phyloP scores from a whole-genome alignment of 2,797 vertebrate genomes.

The Miopithecus talapoin region DNA sequence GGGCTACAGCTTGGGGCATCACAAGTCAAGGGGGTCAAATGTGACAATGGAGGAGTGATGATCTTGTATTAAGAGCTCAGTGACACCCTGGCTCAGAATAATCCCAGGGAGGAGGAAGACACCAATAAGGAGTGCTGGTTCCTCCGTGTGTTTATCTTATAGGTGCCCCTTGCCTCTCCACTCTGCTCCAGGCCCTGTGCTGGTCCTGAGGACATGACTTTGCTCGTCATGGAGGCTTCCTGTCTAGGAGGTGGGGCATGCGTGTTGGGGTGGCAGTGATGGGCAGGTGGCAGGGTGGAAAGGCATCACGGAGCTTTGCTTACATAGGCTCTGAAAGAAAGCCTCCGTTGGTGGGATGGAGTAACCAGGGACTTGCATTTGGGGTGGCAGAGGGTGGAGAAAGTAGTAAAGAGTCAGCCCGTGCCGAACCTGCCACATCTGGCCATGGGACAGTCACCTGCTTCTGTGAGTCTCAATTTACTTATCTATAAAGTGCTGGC shows the following conservation, averaged over 20 bases:
- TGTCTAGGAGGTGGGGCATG: fast-evolving
- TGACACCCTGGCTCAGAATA: fast-evolving
- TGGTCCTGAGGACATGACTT: fast-evolving
- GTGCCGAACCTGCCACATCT: neutral
- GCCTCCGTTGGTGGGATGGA: fast-evolving
- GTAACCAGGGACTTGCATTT: fast-evolving
- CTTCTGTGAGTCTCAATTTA: neutral
- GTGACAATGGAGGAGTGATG: too few relatives aligned
- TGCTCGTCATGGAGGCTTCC: neutral
- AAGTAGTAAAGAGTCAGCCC: neutral
- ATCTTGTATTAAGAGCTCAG: fast-evolving
- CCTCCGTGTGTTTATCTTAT: fast-evolving
- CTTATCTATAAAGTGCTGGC: neutral
- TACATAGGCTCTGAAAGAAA: fast-evolving
- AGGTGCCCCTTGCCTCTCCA: fast-evolving
- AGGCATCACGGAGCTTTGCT: fast-evolving
- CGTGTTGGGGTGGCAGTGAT: fast-evolving
- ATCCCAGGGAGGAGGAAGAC: neutral
- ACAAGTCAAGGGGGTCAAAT: fast-evolving
- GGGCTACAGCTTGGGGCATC: neutral
- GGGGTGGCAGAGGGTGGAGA: neutral
- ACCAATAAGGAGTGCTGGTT: fast-evolving
- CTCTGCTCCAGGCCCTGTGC: neutral
- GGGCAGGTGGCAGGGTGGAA: neutral
- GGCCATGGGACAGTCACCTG: neutral